A percentile compares a stretch with the other conserved stretches of the same genome.
Conservation (phyloP, 2,113 vertebrate species). For the Strix uralensis region DNA sequence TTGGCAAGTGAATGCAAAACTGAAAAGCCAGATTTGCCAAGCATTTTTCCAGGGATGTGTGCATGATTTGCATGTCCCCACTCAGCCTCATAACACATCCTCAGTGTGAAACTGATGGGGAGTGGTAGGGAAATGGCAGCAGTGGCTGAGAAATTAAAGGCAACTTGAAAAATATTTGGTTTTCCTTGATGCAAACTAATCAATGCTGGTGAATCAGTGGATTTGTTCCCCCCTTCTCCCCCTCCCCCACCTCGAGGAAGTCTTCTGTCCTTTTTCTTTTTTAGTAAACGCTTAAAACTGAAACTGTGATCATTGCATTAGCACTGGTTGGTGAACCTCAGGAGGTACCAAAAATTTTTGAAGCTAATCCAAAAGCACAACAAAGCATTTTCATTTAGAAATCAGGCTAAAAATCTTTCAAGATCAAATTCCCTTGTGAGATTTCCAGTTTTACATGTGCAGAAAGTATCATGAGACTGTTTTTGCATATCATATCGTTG, state of each 20-base stretch:
- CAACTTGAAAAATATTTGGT: not conserved
- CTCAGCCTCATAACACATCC: constrained; percentile 17
- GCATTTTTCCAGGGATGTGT: constrained; percentile 50
- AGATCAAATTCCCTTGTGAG: constrained; percentile 59
- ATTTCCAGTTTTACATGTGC: not conserved
- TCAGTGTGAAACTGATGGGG: constrained; percentile 5
- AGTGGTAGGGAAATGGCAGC: not conserved
- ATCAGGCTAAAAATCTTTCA: constrained; percentile 52
- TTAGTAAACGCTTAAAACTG: not conserved
- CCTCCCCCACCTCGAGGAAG: not conserved
- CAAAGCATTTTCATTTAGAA: constrained; percentile 28
- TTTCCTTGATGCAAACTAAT: not conserved
- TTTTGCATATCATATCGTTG: constrained; percentile 2
- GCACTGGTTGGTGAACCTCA: constrained; percentile 7
- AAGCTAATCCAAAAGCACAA: constrained; percentile 32
- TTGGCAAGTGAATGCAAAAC: constrained; percentile 60
- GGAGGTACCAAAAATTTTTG: constrained; percentile 29
- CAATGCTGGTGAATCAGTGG: not conserved
- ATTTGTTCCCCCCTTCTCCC: not conserved
- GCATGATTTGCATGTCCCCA: constrained; percentile 35
- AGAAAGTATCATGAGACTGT: constrained; percentile 1
- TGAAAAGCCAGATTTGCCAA: constrained; percentile 59
- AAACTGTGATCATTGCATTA: constrained; percentile 27
- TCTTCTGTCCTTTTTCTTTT: not conserved
- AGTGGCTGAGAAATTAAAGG: not conserved